Conservation (phyloP, 1,140 invertebrate species). For the Trinorchestia longiramus region DNA sequence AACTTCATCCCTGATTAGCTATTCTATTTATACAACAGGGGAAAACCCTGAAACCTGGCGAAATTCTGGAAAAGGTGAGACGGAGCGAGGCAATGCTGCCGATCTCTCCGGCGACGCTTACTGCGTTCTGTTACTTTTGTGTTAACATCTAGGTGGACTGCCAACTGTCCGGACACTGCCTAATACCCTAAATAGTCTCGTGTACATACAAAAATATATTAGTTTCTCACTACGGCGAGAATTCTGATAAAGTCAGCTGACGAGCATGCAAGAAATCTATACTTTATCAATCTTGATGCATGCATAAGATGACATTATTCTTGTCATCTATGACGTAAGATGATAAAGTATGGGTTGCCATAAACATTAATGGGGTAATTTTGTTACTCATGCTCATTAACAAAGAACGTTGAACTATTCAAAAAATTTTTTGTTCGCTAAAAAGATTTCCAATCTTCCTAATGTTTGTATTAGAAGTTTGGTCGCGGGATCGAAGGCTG, state of each 20-base stretch:
- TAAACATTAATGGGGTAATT: neutral
- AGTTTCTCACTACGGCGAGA: constrained; percentile 10
- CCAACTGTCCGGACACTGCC: neutral
- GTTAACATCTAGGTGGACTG: neutral
- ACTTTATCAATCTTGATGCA: neutral
- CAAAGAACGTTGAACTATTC: neutral
- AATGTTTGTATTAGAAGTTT: neutral
- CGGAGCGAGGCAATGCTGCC: neutral
- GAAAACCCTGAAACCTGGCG: constrained; percentile 49
- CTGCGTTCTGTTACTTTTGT: neutral
- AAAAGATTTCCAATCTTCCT: neutral
- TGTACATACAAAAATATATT: constrained; percentile 27
- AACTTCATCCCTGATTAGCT: neutral
- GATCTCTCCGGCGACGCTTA: neutral
- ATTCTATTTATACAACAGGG: constrained; percentile 41
- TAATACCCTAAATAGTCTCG: constrained; percentile 41
- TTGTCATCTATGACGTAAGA: neutral
- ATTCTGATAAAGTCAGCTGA: neutral
- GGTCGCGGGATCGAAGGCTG: neutral
- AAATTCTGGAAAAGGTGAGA: constrained; percentile 49
- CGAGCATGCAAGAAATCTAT: neutral
- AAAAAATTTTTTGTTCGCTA: neutral
- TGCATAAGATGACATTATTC: neutral
- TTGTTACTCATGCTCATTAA: neutral
- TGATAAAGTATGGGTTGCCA: constrained; percentile 25